Evolutionary conservation across 2,113 vertebrate species (phyloP).

Genomic region (Upupa epops): DNA sequence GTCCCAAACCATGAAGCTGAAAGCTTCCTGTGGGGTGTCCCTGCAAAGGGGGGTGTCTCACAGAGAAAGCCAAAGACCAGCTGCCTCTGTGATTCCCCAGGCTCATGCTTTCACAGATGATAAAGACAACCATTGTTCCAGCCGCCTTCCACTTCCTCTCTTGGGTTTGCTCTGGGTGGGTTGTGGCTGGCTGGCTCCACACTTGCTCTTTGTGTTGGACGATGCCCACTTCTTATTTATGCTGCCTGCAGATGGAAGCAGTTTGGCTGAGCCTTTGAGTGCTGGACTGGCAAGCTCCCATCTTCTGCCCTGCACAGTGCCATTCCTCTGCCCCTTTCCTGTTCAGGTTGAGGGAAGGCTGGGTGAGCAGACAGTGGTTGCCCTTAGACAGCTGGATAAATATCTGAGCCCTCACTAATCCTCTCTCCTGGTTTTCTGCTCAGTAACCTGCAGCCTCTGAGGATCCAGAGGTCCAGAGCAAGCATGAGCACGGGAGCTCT

Average conservation of each 20-base stretch:
- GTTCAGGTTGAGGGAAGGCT: background rate
- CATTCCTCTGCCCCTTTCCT: background rate
- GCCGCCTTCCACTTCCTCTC: background rate
- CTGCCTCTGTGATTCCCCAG: background rate
- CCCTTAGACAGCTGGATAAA: background rate
- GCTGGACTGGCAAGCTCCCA: rapidly evolving
- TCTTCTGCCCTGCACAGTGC: background rate
- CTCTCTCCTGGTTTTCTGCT: constrained; percentile 14
- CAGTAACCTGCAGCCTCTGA: background rate
- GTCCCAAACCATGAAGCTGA: background rate
- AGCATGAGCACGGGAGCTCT: background rate
- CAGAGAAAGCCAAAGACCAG: background rate
- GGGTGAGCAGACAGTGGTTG: background rate
- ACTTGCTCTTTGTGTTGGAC: background rate
- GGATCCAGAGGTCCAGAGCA: constrained; percentile 5
- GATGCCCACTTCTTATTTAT: background rate
- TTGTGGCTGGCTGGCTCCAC: constrained; percentile 1
- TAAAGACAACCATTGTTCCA: constrained; percentile 32
- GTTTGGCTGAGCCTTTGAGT: background rate
- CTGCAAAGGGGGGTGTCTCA: background rate
- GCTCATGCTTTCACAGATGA: background rate
- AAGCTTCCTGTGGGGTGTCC: background rate
- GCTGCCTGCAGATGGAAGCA: background rate
- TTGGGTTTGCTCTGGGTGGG: background rate
- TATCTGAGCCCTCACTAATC: background rate